Evolutionary conservation across 2,797 vertebrate genomes (phyloP).

Genomic region (Sebastes taczanowskii): DNA sequence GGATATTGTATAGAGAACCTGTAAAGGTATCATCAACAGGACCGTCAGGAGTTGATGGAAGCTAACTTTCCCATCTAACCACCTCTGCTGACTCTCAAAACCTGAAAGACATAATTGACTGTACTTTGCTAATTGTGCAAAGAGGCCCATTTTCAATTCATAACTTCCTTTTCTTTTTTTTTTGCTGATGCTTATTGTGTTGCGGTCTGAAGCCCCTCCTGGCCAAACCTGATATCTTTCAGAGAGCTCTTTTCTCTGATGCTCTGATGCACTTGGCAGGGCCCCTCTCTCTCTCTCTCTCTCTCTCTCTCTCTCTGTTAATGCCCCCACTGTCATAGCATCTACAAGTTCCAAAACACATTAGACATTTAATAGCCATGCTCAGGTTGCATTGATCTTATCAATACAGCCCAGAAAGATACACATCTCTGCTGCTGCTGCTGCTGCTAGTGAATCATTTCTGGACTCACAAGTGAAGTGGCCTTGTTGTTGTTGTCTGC

Average conservation of each 20-base stretch:
- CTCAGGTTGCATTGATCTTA: conserved; percentile 82
- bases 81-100: conserved; percentile 26
- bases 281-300: conserved; percentile 34
- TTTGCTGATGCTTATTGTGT: conserved; percentile 59
- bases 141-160: conserved; percentile 62
- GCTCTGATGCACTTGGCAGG: conserved; percentile 78
- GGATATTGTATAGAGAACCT: not conserved
- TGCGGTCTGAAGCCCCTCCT: conserved; percentile 70
- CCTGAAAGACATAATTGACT: conserved; percentile 54
- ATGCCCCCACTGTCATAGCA: conserved; percentile 80
- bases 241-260: conserved; percentile 72
- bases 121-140: conserved; percentile 50
- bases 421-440: conserved; percentile 64
- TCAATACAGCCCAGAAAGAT: conserved; percentile 74
- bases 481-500: conserved; percentile 43
- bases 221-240: conserved; percentile 78
- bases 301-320: conserved; percentile 56
- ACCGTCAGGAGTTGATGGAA: not conserved
- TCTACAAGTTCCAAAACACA: conserved; percentile 82
- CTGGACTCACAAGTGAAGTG: conserved; percentile 49
- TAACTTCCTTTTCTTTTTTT: conserved; percentile 8
- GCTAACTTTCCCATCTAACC: not conserved
- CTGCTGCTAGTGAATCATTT: conserved; percentile 51
- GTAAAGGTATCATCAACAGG: not conserved
- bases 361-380: conserved; percentile 84